Conservation (phyloP, 2,113 vertebrate species). For the Pachypanchax playfairii region DNA sequence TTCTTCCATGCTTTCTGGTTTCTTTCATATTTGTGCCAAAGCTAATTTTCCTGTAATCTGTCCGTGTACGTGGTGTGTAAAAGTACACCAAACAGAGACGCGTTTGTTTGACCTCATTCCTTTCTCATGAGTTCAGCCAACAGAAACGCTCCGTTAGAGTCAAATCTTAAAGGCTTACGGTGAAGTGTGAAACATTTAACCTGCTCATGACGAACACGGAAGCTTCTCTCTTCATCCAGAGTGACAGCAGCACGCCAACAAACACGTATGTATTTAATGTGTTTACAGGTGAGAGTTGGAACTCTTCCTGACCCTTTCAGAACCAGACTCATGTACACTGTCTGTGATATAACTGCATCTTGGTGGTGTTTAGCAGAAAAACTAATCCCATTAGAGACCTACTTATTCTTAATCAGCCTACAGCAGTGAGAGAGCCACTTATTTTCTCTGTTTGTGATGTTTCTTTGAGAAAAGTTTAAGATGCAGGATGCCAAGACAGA, state of each 20-base stretch:
- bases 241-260: too few relatives aligned
- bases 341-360: constrained; percentile 30
- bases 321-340: constrained; percentile 6
- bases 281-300: not conserved
- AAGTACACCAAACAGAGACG: not conserved
- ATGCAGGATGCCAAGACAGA: not conserved
- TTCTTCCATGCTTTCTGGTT: not conserved
- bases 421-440: not conserved
- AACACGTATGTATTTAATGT: not conserved
- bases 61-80: not conserved
- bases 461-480: not conserved
- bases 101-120: not conserved
- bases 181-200: not conserved
- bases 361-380: constrained; percentile 35
- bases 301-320: constrained; percentile 9
- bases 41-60: not conserved
- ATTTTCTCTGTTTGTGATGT: not conserved
- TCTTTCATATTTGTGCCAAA: not conserved
- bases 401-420: constrained; percentile 26
- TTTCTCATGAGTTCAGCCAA: not conserved
- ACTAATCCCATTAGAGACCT: constrained; percentile 50
- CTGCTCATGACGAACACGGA: not conserved
- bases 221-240: not conserved
- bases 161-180: not conserved
- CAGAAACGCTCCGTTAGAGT: not conserved